These are phyloP conservation scores for Drosophila nebulosa DNA, from an alignment of 1,140 invertebrate species.

Conservation along the genomic window DNA sequence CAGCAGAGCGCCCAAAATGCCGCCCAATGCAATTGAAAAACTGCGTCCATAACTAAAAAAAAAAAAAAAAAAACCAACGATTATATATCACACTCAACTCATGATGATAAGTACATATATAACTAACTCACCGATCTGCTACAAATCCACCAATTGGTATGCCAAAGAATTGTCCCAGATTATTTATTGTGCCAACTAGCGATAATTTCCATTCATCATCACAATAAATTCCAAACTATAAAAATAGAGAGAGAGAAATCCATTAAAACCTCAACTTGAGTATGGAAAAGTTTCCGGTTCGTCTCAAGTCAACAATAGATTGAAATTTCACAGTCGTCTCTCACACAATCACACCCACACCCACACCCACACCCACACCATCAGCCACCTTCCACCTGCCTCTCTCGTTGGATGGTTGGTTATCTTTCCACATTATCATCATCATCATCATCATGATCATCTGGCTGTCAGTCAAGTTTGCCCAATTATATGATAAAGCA, in stretches of 20 bases:
- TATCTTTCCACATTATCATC: not conserved
- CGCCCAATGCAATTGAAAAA: slow-evolving; percentile 83
- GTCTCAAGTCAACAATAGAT: slow-evolving; percentile 1
- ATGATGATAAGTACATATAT: not conserved
- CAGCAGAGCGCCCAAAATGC: slow-evolving; percentile 83
- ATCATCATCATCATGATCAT: no score
- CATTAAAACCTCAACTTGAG: slow-evolving; percentile 53
- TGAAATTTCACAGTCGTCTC: slow-evolving; percentile 5
- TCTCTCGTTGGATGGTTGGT: not conserved
- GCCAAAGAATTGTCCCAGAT: slow-evolving; percentile 86
- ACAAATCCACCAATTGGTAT: slow-evolving; percentile 86
- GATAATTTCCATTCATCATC: slow-evolving; percentile 86
- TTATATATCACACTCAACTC: no score
- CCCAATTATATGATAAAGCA: slow-evolving; percentile 1
- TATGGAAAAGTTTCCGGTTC: slow-evolving; percentile 2
- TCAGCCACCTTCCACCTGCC: not conserved
- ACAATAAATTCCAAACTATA: slow-evolving; percentile 72
- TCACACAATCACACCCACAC: not conserved
- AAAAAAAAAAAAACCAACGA: not conserved
- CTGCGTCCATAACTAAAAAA: slow-evolving; percentile 84
- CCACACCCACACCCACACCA: not conserved
- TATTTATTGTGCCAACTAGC: slow-evolving; percentile 87
- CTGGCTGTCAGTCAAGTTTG: not conserved
- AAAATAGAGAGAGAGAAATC: slow-evolving; percentile 13
- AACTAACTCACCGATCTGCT: slow-evolving; percentile 85